Base-by-base conservation (phyloP, 2,113 vertebrate species). In the Solenodon paradoxus region DNA sequence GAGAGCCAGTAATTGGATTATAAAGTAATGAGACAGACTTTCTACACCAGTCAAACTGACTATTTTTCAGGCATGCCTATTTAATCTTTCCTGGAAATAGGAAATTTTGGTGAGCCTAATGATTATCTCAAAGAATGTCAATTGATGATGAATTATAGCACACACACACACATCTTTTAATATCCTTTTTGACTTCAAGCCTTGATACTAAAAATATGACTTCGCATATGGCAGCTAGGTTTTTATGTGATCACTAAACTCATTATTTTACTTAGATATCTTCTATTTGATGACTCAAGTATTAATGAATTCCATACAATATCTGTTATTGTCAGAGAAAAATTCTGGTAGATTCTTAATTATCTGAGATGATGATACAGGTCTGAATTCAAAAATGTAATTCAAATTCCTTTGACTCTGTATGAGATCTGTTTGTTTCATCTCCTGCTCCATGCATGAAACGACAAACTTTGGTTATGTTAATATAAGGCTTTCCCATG, bases 261-360 rank as follows among this genome's bases (percentile, higher is more conserved):
- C 95, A 96, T 97, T 98, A 96, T 98, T 93, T 98, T 95, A 94
- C 40, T 53, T 78, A 96, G 78, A 95, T 95, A 98, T 92, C 96
- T 97, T 97, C 96, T 96, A 89, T 97, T 97, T 98, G 97, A 97
- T 97, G 97, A 88, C 94, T 97, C 83, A 96, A 96, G 87, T 97
- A 97, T n/a, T 97, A 96, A 98, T 97, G 96, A 97, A 98, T 96
- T 95, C 97, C 94, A 95, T 88, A 82, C 90, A 97, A 15, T 96
- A 88, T 77, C 94, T 96, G 66, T 92, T 98, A 97, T 91, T 98
- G 96, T 95, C 96, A 96, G 92, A 90, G 75, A 83, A 95, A 97
- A 98, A 97, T 96, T 78, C 97, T 96, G 72, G 95, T 94, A 69
- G 94, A 96, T 96, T 97, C 51, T 83, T 94, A 61, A 64, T 96